Base-by-base conservation (phyloP, 1,140 invertebrate species). In the Neodiprion lecontei region DNA sequence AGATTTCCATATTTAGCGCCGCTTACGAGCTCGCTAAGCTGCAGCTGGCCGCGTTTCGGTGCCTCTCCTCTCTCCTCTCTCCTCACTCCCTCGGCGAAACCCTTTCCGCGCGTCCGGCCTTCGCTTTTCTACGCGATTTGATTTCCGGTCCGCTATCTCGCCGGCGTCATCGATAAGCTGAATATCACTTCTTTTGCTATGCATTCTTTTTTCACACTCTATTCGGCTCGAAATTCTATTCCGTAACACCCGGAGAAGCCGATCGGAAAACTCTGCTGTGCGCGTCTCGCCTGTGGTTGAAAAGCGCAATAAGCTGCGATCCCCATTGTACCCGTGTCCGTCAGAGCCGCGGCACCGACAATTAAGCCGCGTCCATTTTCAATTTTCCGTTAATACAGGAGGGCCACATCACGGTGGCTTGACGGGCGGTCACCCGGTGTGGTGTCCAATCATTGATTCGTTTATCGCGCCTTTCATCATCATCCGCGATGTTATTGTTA, bases 321-420 rank as follows among this genome's bases (percentile, higher is more conserved):
- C 53, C 11, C n/a, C n/a, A 61, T 61, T 61, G 53, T 61, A 9
- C n/a, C 53, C 1, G 53, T 12, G 53, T 61, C n/a, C 21, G 9
- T 23, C 17, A 12, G 7, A 12, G 67, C 23, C 40, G 79, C 84
- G 81, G 85, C 86, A 84, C 85, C 85, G 84, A 81, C 80, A 84
- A 86, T 86, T 86, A 86, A 86, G 86, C 84, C 85, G 85, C 85
- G 86, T 86, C 84, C 84, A 85, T 86, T 87, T 87, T 85, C 86
- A 86, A 86, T 87, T 86, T 84, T 85, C 85, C 83, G 80, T 61
- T 17, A 61, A 61, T 61, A 61, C n/a, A 61, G n/a, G 53, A 12
- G 53, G 53, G 78, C 78, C 80, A 77, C 79, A 80, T 79, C 76
- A 12, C 11, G 8, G 53, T 9, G 76, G 82, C 77, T 11, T 78